phyloP scores from a whole-genome alignment of 2,113 vertebrate genomes.

The Microcebus ravelobensis region DNA sequence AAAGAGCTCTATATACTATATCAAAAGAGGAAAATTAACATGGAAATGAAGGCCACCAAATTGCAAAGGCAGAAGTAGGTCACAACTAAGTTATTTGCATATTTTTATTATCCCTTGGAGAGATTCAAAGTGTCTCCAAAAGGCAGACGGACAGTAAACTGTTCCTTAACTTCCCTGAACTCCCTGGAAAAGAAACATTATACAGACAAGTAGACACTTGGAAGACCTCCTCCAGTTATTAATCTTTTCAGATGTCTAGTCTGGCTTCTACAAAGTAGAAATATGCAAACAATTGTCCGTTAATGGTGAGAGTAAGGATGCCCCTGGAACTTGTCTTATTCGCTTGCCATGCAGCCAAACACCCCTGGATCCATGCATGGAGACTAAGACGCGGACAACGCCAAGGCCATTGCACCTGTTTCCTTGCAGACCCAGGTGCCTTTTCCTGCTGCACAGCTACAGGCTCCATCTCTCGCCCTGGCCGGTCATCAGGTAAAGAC shows the following conservation, averaged over 20 bases:
- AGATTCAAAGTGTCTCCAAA: conserved; percentile 32
- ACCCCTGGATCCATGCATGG: background rate
- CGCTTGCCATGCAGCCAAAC: background rate
- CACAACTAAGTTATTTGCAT: background rate
- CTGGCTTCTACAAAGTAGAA: background rate
- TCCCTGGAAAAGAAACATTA: background rate
- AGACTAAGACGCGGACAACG: background rate
- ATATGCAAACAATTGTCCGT: background rate
- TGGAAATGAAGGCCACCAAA: background rate
- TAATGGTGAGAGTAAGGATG: background rate
- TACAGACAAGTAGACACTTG: background rate
- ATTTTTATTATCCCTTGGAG: conserved; percentile 31
- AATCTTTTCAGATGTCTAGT: background rate
- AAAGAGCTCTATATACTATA: background rate
- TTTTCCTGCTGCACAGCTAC: background rate
- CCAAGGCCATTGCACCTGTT: background rate
- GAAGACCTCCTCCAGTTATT: background rate
- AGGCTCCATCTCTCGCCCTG: background rate
- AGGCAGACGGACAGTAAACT: background rate
- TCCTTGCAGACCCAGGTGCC: background rate
- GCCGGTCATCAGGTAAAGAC: background rate
- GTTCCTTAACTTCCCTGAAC: background rate
- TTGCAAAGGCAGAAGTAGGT: conserved; percentile 41
- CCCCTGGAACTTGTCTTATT: background rate
- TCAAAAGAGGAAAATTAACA: background rate